Percentiles rank a stretch among this genome's conserved stretches.
Evolutionary conservation across 1,140 invertebrate genomes (phyloP).

Genomic region (Hylaeus anthracinus): DNA sequence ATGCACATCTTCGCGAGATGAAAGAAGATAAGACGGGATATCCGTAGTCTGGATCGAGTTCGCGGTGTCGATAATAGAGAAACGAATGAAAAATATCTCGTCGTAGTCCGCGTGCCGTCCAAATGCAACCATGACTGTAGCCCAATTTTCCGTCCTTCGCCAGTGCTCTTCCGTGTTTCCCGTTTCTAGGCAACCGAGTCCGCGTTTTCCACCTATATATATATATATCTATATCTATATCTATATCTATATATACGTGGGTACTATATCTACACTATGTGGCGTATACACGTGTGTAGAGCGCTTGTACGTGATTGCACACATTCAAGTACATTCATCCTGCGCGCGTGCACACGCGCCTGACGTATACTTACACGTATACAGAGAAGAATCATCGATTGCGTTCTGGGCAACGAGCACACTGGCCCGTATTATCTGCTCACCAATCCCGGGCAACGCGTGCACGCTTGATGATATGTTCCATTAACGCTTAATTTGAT

Average conservation of each 20-base stretch:
- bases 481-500: slow-evolving; percentile 48
- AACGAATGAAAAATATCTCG: not conserved
- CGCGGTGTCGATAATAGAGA: slow-evolving; percentile 14
- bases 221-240: no score
- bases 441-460: slow-evolving; percentile 30
- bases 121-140: slow-evolving; percentile 49
- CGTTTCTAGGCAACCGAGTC: slow-evolving; percentile 59
- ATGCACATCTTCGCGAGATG: not conserved
- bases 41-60: not conserved
- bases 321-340: not conserved
- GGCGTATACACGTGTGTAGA: not conserved
- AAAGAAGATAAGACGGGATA: not conserved
- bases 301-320: not conserved
- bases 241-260: not conserved
- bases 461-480: slow-evolving; percentile 33
- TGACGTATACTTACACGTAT: slow-evolving; percentile 15
- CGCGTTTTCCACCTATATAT: slow-evolving; percentile 7
- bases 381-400: slow-evolving; percentile 54
- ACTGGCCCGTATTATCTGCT: slow-evolving; percentile 35
- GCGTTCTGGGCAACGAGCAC: slow-evolving; percentile 37
- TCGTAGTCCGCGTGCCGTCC: slow-evolving; percentile 27
- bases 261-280: no score
- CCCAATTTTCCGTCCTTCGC: slow-evolving; percentile 27
- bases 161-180: slow-evolving; percentile 49
- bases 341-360: slow-evolving; percentile 1